Base-by-base conservation (phyloP, 2,888 invertebrate species). In the Drosophila pseudotakahashii region DNA sequence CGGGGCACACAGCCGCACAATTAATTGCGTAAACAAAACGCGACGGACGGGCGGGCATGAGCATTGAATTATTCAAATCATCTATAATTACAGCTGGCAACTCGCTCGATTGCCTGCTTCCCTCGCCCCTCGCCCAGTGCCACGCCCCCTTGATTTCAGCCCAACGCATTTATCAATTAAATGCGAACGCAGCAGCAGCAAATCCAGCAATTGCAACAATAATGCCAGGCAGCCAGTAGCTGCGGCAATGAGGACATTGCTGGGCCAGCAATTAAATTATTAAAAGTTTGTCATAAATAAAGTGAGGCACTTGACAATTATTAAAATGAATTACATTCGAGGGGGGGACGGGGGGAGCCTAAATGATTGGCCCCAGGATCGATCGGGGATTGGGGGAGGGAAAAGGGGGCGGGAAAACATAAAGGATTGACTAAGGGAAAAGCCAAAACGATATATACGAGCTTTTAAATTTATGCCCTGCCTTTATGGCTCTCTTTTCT, bases 21-120 rank as follows among this genome's bases (percentile, higher is more conserved):
- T 82, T 86, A 86, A 86, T 86, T 84, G 81, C 84, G 84, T 73
- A 84, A 86, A 82, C 87, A 81, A 81, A 82, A 82, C 82, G 77
- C 73, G 60, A 72, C 70, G 74, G 63, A 69, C 32, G 71, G 48
- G 60, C 53, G 59, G 57, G 44, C 68, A 64, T 59, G 71, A 62
- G 75, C 76, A 79, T 87, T 87, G 82, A 82, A 82, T 82, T 82
- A 82, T 82, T 82, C 87, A 82, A 82, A 87, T 87, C 87, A 78
- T 75, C 81, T 81, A 87, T 82, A 82, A 82, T 82, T 87, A 87
- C 87, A 78, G 74, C 76, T 54, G 74, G 76, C 70, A 64, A 62
- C 68, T 61, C 70, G 63, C 68, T 53, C 60, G 53, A 70, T 54
- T 69, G 58, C 69, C 68, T 34, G 37, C 30, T 30, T 51, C 30